These are phyloP conservation scores for Spatulosminthurus flaviceps DNA, from an alignment of 2,888 invertebrate genomes.

Conservation along the genomic window DNA sequence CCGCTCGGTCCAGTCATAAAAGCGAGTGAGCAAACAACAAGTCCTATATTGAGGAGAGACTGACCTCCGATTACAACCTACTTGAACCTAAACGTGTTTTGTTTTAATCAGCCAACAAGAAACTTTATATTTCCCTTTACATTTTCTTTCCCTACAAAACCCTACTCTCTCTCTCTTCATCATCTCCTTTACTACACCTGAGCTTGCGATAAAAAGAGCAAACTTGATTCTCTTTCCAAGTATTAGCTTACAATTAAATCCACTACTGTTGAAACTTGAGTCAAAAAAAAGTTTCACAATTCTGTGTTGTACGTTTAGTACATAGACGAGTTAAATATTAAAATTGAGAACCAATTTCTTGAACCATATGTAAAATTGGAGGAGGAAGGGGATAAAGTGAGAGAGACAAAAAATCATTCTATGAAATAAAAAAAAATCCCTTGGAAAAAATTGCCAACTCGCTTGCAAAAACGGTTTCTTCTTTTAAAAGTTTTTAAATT, in stretches of 20 bases:
- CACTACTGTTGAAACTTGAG: not conserved
- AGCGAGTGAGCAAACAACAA: slow-evolving; percentile 23
- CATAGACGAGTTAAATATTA: not conserved
- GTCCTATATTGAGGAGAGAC: slow-evolving; percentile 4
- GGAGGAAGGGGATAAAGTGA: too few species aligned
- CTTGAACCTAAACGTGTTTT: slow-evolving; percentile 38
- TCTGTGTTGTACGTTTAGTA: too few species aligned
- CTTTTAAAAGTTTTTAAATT: not conserved
- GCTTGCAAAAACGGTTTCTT: not conserved
- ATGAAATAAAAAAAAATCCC: not conserved
- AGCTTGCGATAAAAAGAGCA: not conserved
- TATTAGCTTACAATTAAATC: not conserved
- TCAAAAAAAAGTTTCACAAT: not conserved
- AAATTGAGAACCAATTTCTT: slow-evolving; percentile 8
- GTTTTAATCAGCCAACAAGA: slow-evolving; percentile 36
- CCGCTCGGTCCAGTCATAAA: slow-evolving; percentile 35
- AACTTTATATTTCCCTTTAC: slow-evolving; percentile 13
- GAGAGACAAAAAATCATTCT: slow-evolving; percentile 3
- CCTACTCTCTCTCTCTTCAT: not conserved
- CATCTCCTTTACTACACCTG: not conserved
- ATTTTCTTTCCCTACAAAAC: not conserved
- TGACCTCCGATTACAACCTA: slow-evolving; percentile 26
- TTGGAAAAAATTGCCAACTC: too few species aligned
- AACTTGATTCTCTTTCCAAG: too few species aligned
- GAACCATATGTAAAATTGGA: too few species aligned